Conservation (phyloP, 1,140 invertebrate species). For the Triops longicaudatus region DNA sequence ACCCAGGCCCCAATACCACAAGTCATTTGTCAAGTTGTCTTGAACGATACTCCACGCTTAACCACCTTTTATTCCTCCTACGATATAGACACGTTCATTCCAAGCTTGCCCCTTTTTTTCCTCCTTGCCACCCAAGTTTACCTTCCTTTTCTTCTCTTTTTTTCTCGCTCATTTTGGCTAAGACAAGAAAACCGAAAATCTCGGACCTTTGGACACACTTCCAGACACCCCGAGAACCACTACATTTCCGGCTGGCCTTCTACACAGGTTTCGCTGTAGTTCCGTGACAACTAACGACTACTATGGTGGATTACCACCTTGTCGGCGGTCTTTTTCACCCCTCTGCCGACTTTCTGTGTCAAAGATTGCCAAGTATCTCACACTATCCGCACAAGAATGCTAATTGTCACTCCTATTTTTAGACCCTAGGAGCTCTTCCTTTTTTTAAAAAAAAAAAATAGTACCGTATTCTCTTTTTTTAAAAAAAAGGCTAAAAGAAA, state of each 20-base stretch:
- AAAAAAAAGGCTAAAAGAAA: too few species aligned
- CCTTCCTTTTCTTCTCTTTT: background rate
- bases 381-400: background rate
- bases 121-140: background rate
- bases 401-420: background rate
- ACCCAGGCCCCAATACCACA: background rate
- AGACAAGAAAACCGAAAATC: too few species aligned
- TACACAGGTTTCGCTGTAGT: too few species aligned
- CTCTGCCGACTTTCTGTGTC: background rate
- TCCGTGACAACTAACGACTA: background rate
- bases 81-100: background rate
- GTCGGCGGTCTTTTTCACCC: background rate
- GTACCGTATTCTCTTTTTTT: too few species aligned
- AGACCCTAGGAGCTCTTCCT: background rate
- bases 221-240: too few species aligned
- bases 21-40: conserved; percentile 12
- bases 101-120: background rate
- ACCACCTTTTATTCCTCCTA: background rate
- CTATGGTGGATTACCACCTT: background rate
- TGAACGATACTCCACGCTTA: background rate
- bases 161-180: too few species aligned
- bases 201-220: too few species aligned
- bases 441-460: too few species aligned
- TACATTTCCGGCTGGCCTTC: too few species aligned
- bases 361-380: background rate